Percentiles rank a stretch among this genome's conserved stretches.
Conservation (phyloP, 1,140 invertebrate species). For the Lasaia peninsularis region DNA sequence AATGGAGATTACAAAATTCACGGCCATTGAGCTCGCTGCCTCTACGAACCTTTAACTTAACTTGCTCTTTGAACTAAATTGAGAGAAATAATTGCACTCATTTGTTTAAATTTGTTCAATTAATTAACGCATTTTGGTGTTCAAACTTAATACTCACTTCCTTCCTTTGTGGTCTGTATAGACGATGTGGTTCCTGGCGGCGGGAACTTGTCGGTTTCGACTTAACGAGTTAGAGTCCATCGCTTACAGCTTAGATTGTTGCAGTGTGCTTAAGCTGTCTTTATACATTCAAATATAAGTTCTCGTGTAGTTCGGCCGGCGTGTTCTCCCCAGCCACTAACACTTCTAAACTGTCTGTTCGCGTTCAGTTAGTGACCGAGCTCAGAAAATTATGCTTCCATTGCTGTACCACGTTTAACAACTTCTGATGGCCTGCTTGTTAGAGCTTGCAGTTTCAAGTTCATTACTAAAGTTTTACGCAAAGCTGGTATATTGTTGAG, state of each 20-base stretch:
- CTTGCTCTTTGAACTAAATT: slow-evolving; percentile 72
- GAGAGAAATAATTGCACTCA: slow-evolving; percentile 73
- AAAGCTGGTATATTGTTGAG: slow-evolving; percentile 43
- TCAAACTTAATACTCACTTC: slow-evolving; percentile 60
- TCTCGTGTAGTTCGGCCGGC: slow-evolving; percentile 14
- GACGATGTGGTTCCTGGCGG: slow-evolving; percentile 71
- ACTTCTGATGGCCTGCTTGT: slow-evolving; percentile 64
- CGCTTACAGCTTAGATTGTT: slow-evolving; percentile 15
- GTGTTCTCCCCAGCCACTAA: slow-evolving; percentile 25
- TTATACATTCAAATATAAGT: slow-evolving; percentile 15
- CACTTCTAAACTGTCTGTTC: slow-evolving; percentile 44
- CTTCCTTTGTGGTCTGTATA: slow-evolving; percentile 75
- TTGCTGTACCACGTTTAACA: slow-evolving; percentile 50
- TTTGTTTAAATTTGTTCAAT: slow-evolving; percentile 63
- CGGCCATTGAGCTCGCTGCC: slow-evolving; percentile 66
- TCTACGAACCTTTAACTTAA: slow-evolving; percentile 68
- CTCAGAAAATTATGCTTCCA: slow-evolving; percentile 49
- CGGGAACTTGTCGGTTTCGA: slow-evolving; percentile 46
- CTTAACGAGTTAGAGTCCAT: slow-evolving; percentile 59
- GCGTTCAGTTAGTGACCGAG: slow-evolving; percentile 37
- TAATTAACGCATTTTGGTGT: slow-evolving; percentile 40
- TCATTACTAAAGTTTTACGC: slow-evolving; percentile 57
- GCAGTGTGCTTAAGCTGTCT: slow-evolving; percentile 9
- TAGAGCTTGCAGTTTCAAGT: slow-evolving; percentile 59
- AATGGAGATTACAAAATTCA: slow-evolving; percentile 76